These are phyloP conservation scores for Penaeus chinensis DNA, from an alignment of 1,140 invertebrate genomes.

Conservation along the genomic window DNA sequence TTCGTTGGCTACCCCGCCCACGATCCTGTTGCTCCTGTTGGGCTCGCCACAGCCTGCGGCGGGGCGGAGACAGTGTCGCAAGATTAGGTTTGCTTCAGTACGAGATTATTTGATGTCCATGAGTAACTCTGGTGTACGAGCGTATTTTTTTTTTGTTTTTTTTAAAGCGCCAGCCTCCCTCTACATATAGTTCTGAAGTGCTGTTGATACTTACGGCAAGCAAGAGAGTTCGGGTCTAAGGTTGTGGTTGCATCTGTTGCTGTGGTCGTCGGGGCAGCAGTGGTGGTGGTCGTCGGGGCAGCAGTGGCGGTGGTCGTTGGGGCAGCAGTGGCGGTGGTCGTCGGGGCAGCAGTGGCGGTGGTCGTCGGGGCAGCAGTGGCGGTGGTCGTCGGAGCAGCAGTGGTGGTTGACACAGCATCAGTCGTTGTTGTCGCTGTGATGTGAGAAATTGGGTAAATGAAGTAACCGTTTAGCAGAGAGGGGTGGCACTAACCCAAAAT, in stretches of 20 bases:
- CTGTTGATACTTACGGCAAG: neutral
- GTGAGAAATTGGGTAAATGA: neutral
- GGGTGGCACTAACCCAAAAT: too few species aligned
- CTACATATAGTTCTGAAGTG: too few species aligned
- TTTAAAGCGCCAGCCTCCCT: too few species aligned
- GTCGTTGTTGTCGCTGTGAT: neutral
- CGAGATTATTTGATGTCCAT: too few species aligned
- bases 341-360: too few species aligned
- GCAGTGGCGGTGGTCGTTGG: too few species aligned
- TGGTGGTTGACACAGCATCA: neutral
- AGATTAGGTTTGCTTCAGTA: too few species aligned
- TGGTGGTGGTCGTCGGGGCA: neutral
- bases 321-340: too few species aligned
- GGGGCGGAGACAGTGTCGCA: neutral
- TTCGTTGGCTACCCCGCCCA: neutral
- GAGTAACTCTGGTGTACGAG: too few species aligned
- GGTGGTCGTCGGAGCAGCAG: neutral
- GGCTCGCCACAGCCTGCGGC: conserved; percentile 39
- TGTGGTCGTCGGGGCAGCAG: neutral
- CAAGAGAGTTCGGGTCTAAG: neutral
- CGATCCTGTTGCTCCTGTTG: neutral
- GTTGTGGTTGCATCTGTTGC: neutral
- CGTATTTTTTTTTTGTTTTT: too few species aligned
- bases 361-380: neutral
- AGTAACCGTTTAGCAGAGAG: too few species aligned